Evolutionary conservation across 2,888 invertebrate genomes (phyloP), one percentile per base, ranked within the genome.

Genomic region (Brenthis daphne): DNA sequence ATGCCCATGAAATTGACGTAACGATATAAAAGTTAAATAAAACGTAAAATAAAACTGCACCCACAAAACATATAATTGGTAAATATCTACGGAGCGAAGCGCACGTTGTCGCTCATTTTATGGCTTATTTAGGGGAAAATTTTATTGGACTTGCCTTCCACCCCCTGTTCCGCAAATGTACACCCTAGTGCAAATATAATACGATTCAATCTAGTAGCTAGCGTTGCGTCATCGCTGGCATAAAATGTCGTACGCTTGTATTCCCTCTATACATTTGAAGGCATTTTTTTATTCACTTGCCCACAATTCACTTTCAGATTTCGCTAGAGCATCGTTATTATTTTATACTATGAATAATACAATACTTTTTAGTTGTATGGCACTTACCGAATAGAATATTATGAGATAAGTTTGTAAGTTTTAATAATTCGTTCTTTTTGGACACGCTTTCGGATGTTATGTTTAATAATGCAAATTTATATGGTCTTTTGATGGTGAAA

Each of bases 1-100:
- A 92, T 92, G 90, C 88, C 92, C 92, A 87, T 92, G 92, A 92
- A 92, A 92, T 92, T 90, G 90, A 88, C 92, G 91, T 90, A 92
- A 91, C 92, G 92, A 88, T 89, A 92, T 92, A 92, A 92, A 92
- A 92, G 92, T 92, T 92, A 90, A 92, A 92, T 92, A 92, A 92
- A 92, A 92, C 91, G 92, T 89, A 90, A 91, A 92, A 92, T 90
- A 92, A 92, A 92, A 92, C 91, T 88, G 90, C 90, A 89, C 91
- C 90, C 91, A 87, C 90, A 91, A 92, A 43, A 92, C 92, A 92
- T 91, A 92, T 92, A 91, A 92, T 92, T 91, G 90, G 90, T 87
- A 82, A 81, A 80, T 81, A 82, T 79, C 82, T 83, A 85, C 84
- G 83, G 85, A 61, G 67, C 64, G 66, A 58, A 75, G 88, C 88